Percentiles rank a stretch among this genome's conserved stretches.
These are phyloP conservation scores for Synanthedon tipuliformis DNA, from an alignment of 2,888 invertebrate species.

Conservation along the genomic window DNA sequence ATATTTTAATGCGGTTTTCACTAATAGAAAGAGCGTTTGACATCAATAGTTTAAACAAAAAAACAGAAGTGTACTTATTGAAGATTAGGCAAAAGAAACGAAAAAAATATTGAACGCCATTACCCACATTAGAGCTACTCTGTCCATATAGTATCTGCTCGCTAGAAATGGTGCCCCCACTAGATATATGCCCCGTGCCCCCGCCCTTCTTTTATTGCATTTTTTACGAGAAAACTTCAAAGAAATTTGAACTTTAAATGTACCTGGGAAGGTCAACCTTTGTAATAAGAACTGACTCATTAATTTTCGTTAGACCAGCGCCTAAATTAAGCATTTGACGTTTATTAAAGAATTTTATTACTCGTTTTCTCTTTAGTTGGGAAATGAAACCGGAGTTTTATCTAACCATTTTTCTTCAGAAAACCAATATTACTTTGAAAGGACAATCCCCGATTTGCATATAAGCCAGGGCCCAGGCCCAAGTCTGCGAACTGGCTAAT, in stretches of 20 bases:
- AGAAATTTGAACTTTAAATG: background rate
- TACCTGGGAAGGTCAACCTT: background rate
- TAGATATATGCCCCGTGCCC: no score
- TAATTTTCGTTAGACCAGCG: background rate
- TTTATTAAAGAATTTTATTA: background rate
- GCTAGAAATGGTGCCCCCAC: conserved; percentile 3
- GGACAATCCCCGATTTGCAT: no score
- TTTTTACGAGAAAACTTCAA: background rate
- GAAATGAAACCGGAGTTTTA: background rate
- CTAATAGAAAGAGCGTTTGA: no score
- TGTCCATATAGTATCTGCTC: conserved; percentile 1
- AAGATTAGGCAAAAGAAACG: no score
- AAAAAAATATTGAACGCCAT: no score
- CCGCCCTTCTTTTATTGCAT: background rate
- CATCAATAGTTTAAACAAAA: no score
- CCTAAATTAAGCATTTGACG: background rate
- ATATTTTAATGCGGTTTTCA: no score
- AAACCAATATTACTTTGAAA: background rate
- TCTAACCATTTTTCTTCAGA: background rate
- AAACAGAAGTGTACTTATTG: no score
- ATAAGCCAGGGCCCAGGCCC: no score
- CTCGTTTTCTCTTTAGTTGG: background rate
- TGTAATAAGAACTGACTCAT: background rate
- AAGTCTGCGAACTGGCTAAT: no score
- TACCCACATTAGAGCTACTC: no score